Base-by-base conservation (phyloP, 2,113 vertebrate species). In the Hippocampus mohnikei region DNA sequence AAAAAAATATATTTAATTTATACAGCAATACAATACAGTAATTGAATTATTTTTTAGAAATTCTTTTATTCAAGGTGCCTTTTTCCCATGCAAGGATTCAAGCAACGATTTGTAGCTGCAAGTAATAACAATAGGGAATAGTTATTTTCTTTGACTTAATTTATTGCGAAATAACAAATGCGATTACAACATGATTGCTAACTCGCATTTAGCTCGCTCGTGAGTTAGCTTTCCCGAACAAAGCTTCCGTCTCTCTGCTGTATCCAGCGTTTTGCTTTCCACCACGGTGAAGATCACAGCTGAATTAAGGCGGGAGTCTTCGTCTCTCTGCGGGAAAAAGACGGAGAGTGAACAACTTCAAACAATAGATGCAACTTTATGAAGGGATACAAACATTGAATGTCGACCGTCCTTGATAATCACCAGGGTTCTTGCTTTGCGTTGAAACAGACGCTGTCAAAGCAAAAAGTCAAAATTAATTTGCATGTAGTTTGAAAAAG, bases 281-380 rank as follows among this genome's bases (percentile, higher is more conserved):
- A 78, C 62, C n/a, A 18, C 0, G 15, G 60, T 78, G 44, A 87
- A 87, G 41, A 80, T 1, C 1, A 3, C 81, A 41, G 74, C n/a
- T n/a, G 85, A 73, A 41, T 87, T 81, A 67, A 76, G 29, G 6
- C 5, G 8, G 3, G 18, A 3, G 2, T 81, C 67, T 56, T 68
- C 25, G 41, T 72, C 46, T 67, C 9, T 71, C 85, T 85, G 60
- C 13, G 40, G 9, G 63, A 58, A 40, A 40, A 21, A 37, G 20
- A 9, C 16, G 16, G 0, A 0, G 16, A 40, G 40, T 29, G 12
- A 29, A 23, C 2, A 23, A 62, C 3, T 16, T 37, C 5, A 20
- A 40, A 61, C 27, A 60, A 7, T 9, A 21, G 21, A 61, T 4
- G 33, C 16, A 37, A 41, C 8, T 21, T 55, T n/a, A 41, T 62